These are phyloP conservation scores for Gobio occitaniae DNA, from an alignment of 2,797 vertebrate genomes.

Conservation along the genomic window DNA sequence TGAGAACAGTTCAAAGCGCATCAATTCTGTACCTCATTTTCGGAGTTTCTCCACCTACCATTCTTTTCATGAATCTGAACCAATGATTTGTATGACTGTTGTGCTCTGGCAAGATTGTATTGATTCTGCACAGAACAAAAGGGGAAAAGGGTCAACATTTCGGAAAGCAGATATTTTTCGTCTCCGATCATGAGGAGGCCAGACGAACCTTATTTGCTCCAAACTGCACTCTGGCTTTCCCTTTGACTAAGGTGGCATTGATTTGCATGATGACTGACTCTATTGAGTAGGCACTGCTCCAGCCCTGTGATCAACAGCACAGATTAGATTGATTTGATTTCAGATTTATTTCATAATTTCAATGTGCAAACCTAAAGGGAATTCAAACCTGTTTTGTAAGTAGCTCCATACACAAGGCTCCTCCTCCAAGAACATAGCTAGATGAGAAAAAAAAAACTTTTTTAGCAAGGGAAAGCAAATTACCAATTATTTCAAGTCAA, in stretches of 20 bases:
- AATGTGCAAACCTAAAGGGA: background rate
- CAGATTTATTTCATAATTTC: background rate
- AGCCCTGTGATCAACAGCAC: conserved; percentile 81
- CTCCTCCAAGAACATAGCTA: conserved; percentile 97
- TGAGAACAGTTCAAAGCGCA: background rate
- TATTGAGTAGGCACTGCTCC: conserved; percentile 99
- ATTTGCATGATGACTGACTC: conserved; percentile 99
- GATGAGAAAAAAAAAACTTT: conserved; percentile 19
- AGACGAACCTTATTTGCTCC: conserved; percentile 94
- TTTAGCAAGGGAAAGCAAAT: background rate
- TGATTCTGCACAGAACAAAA: conserved; percentile 85
- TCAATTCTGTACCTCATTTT: background rate
- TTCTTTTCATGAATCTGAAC: conserved; percentile 99
- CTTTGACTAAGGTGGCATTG: conserved; percentile 98
- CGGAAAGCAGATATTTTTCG: background rate
- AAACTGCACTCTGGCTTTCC: conserved; percentile 98
- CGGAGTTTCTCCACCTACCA: conserved; percentile 77
- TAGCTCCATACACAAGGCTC: conserved; percentile 98
- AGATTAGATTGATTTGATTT: background rate
- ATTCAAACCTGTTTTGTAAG: conserved; percentile 94
- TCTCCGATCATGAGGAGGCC: background rate
- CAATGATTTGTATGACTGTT: conserved; percentile 98
- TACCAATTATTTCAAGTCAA: background rate
- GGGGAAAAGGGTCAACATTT: background rate
- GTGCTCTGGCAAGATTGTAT: conserved; percentile 98